Conservation (phyloP, 2,797 vertebrate genomes). For the Chiroxiphia lanceolata region DNA sequence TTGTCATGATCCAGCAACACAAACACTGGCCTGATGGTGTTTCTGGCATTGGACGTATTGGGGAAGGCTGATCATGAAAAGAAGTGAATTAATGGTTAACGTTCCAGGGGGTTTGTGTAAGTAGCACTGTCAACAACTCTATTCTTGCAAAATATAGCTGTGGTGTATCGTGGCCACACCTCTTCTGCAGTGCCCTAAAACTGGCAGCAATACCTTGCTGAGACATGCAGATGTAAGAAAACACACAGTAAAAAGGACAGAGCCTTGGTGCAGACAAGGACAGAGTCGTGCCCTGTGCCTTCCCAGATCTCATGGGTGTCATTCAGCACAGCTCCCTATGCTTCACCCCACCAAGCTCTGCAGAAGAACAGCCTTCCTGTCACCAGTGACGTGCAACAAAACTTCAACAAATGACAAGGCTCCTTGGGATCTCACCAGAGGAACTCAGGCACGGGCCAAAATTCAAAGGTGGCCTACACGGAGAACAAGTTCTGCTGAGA, state of each 20-base stretch:
- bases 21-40: background rate
- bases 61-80: background rate
- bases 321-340: background rate
- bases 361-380: background rate
- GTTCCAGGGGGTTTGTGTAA: accelerated
- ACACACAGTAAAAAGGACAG: background rate
- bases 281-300: background rate
- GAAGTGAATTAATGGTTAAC: background rate
- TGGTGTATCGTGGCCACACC: background rate
- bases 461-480: background rate
- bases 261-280: background rate
- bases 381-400: background rate
- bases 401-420: background rate
- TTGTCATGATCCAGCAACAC: background rate
- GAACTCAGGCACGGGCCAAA: background rate
- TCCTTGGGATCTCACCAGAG: background rate
- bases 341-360: background rate
- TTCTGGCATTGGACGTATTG: background rate
- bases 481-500: background rate
- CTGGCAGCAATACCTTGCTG: background rate
- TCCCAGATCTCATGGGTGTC: background rate
- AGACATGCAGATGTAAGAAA: background rate
- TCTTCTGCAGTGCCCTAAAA: background rate
- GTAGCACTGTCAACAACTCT: background rate
- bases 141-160: background rate